A percentile compares a stretch with the other conserved stretches of the same genome.
Conservation (phyloP, 2,113 vertebrate species). For the Lepus timidus region DNA sequence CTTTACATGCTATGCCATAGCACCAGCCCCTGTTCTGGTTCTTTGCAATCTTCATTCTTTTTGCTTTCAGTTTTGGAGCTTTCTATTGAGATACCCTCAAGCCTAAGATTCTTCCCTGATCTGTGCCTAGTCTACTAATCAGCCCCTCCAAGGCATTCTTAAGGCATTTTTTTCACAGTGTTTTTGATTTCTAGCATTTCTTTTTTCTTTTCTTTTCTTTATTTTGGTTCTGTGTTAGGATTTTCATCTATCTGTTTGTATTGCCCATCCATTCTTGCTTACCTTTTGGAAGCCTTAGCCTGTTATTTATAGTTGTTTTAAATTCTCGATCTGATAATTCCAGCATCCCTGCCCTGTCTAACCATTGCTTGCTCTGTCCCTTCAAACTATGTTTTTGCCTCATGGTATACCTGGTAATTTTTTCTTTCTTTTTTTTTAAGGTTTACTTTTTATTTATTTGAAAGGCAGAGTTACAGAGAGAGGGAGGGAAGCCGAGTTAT, state of each 20-base stretch:
- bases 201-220: not conserved
- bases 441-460: too few relatives aligned
- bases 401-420: not conserved
- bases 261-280: not conserved
- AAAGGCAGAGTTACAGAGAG: too few relatives aligned
- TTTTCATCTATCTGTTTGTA: not conserved
- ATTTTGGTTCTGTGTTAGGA: not conserved
- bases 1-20: not conserved
- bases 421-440: not conserved
- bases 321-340: not conserved
- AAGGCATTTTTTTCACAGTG: not conserved
- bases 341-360: not conserved
- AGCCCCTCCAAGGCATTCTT: not conserved
- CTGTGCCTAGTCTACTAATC: not conserved
- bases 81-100: not conserved
- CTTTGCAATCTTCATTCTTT: not conserved
- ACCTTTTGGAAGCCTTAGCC: not conserved
- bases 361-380: not conserved
- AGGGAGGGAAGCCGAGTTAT: too few relatives aligned
- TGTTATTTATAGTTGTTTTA: not conserved
- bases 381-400: not conserved
- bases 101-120: not conserved
- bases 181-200: not conserved
- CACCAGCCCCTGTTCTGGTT: not conserved
- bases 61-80: slow-evolving; percentile 12